Percentiles rank a stretch among this genome's conserved stretches.
These are phyloP conservation scores for Sebastes glaucus DNA, from an alignment of 2,797 vertebrate species.

Conservation along the genomic window DNA sequence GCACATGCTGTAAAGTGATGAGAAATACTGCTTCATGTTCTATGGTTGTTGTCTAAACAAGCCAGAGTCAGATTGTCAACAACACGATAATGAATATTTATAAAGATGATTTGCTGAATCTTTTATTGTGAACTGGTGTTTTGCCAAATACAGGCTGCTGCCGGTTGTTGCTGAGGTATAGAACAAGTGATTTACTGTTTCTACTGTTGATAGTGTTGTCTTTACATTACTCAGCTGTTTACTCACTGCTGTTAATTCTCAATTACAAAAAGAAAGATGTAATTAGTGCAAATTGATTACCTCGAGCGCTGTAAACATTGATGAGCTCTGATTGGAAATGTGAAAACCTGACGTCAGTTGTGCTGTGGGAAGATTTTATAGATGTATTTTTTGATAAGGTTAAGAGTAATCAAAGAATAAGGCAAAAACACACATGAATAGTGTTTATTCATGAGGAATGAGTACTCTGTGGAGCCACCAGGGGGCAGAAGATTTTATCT, in stretches of 20 bases:
- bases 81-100: not conserved
- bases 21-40: not conserved
- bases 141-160: not conserved
- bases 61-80: not conserved
- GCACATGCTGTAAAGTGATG: not conserved
- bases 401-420: not conserved
- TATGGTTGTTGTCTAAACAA: not conserved
- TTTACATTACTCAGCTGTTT: not conserved
- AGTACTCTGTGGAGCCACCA: slow-evolving; percentile 48
- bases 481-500: slow-evolving; percentile 51
- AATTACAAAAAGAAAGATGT: not conserved
- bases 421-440: not conserved
- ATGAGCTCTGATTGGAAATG: not conserved
- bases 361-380: not conserved
- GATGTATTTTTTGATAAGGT: not conserved
- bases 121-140: not conserved
- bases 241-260: not conserved
- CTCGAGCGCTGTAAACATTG: not conserved
- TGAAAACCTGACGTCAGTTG: not conserved
- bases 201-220: not conserved
- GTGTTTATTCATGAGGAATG: not conserved
- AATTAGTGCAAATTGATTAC: not conserved
- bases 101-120: not conserved
- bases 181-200: not conserved
- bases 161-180: not conserved